phyloP scores from a whole-genome alignment of 2,888 invertebrate genomes.

The Tenthredo amoena region DNA sequence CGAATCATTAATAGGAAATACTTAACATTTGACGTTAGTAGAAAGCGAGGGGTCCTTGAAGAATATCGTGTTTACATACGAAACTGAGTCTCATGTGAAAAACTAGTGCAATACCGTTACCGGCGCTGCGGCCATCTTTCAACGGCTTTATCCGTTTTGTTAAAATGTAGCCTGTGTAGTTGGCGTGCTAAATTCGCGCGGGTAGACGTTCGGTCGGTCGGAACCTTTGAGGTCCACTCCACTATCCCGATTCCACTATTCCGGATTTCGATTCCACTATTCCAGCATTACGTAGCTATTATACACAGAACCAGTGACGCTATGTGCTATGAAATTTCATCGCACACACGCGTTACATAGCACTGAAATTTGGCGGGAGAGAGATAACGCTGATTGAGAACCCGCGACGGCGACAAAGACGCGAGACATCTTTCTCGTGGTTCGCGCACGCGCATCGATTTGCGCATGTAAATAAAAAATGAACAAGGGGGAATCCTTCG shows the following conservation, averaged over 20 bases:
- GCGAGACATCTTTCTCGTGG: not conserved
- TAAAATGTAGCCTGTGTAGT: not conserved
- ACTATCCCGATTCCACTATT: slow-evolving; percentile 38
- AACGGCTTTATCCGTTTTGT: slow-evolving; percentile 8
- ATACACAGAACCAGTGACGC: not conserved
- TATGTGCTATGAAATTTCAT: not conserved
- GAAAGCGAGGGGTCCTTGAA: not conserved
- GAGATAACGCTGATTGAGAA: not conserved
- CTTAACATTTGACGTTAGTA: slow-evolving; percentile 6
- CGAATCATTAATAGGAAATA: not conserved
- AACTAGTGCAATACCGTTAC: slow-evolving; percentile 9
- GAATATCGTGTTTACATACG: slow-evolving; percentile 7
- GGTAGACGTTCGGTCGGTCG: slow-evolving; percentile 11
- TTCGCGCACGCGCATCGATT: not conserved
- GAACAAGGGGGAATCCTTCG: not conserved
- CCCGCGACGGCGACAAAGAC: not conserved
- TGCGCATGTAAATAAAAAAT: not conserved
- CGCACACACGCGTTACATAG: not conserved
- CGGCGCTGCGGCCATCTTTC: slow-evolving; percentile 32
- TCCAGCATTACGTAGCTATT: slow-evolving; percentile 19
- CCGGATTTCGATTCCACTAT: slow-evolving; percentile 32
- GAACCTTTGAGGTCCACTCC: slow-evolving; percentile 5
- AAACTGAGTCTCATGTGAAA: not conserved
- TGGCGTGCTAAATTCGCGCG: slow-evolving; percentile 32
- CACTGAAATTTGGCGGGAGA: slow-evolving; percentile 6